Percentiles rank a stretch among this genome's conserved stretches.
phyloP scores from a whole-genome alignment of 37 sponge, comb jelly and placozoan genomes.

The Oscarella lobularis region DNA sequence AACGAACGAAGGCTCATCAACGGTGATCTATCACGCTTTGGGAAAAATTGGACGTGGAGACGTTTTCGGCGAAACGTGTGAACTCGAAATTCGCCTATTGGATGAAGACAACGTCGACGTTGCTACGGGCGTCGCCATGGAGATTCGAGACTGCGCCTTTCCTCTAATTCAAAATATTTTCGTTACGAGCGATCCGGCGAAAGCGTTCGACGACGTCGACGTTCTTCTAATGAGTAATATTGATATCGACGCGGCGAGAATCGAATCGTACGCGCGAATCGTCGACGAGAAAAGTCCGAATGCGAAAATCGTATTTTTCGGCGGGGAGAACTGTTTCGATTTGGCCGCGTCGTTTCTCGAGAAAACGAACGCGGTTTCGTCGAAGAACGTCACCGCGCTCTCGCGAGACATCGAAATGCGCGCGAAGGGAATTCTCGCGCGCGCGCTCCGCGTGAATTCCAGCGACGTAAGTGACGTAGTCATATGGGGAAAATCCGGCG shows the following conservation, averaged over 20 bases:
- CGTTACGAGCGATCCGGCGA: conserved; percentile 3
- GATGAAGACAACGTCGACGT: conserved; percentile 5
- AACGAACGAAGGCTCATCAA: no score
- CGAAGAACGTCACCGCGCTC: conserved; percentile 15
- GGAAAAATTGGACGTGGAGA: conserved; percentile 21
- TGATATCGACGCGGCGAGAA: no score
- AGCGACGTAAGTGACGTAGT: conserved; percentile 19
- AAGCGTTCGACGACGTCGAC: conserved; percentile 29
- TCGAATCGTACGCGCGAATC: conserved; percentile 6
- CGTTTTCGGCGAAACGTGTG: conserved; percentile 20
- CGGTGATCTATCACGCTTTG: no score
- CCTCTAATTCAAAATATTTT: conserved; percentile 20
- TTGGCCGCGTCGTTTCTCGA: neutral
- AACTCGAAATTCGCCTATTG: conserved; percentile 30
- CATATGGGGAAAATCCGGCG: conserved; percentile 15
- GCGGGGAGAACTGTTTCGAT: conserved; percentile 24
- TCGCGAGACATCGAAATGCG: conserved; percentile 21
- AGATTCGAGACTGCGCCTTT: conserved; percentile 46
- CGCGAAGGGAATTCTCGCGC: conserved; percentile 35
- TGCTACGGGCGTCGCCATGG: conserved; percentile 45
- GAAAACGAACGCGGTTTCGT: conserved; percentile 13
- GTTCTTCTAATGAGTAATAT: conserved; percentile 33
- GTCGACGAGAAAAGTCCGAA: no score
- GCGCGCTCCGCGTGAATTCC: conserved; percentile 21
- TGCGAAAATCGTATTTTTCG: conserved; percentile 27